Evolutionary conservation across 2,888 invertebrate species (phyloP), one percentile per base, ranked within the genome.

Genomic region (Drosophila sordidapex): DNA sequence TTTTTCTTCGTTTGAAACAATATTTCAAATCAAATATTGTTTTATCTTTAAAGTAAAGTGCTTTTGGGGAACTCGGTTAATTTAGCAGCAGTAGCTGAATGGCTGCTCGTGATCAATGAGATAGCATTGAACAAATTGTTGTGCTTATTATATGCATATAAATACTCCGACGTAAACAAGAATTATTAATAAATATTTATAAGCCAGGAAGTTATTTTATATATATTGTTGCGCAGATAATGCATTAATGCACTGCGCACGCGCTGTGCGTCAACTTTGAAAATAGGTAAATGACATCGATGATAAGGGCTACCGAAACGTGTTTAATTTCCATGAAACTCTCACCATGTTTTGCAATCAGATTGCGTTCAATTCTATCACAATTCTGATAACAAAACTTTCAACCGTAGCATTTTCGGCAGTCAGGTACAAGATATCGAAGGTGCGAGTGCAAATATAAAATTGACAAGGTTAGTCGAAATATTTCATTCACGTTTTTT

Each of bases 281-380:
- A 52, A 49, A 36, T 27, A 68, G 60, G 60, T 43, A 56, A 52
- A 40, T 29, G 18, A 38, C 21, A 76, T 72, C 51, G 40, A 10
- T 46, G 81, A 78, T 76, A 76, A 66, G 64, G 40, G 76, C 52
- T 54, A 43, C 33, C 48, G 54, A 43, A 76, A 58, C 15, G 59
- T 40, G 29, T 70, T 79, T 71, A 61, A 66, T 80, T 81, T 71
- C 71, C 70, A 70, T 31, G n/a, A 59, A 61, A 62, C 70, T 68
- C 65, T 67, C 70, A 65, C 59, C 66, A 58, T 80, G 69, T 81
- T 25, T 46, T 38, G 52, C 54, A 13, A 21, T 33, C 40, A 54
- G 80, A 75, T 82, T 82, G 52, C 29, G 38, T 2, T 66, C 62
- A 73, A 65, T 70, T 27, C 63, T 21, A n/a, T 31, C 46, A 31